Evolutionary conservation across 2,113 vertebrate species (phyloP).

Genomic region (Axis porcinus): DNA sequence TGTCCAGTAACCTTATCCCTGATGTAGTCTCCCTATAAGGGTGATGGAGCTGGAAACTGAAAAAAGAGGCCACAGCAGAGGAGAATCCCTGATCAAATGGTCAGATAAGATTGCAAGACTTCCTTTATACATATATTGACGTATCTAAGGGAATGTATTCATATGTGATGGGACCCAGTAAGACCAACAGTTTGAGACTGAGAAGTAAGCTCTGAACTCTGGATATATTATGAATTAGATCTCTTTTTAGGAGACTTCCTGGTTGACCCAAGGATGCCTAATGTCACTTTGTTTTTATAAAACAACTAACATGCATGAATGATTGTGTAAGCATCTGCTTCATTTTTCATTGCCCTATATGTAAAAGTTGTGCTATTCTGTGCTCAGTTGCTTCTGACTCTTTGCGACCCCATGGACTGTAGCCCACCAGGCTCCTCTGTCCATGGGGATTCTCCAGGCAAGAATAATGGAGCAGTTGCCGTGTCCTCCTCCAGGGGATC

Average conservation of each 20-base stretch:
- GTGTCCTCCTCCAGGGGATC: neutral
- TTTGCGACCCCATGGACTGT: neutral
- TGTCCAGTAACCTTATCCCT: neutral
- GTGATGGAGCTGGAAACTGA: neutral
- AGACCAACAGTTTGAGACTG: neutral
- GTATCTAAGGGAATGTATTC: neutral
- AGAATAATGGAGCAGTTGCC: neutral
- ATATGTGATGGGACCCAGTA: neutral
- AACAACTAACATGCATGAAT: neutral
- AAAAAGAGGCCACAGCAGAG: neutral
- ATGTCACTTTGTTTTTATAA: neutral
- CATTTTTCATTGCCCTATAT: neutral
- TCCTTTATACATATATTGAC: neutral
- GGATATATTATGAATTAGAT: neutral
- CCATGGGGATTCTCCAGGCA: neutral
- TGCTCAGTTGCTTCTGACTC: neutral
- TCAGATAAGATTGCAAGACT: neutral
- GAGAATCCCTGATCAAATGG: neutral
- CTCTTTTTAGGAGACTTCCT: neutral
- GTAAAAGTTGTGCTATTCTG: neutral
- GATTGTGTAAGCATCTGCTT: neutral
- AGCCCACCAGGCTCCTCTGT: neutral
- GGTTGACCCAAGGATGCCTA: neutral
- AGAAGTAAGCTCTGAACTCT: neutral
- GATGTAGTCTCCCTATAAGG: neutral